Evolutionary conservation across 2,797 vertebrate genomes (phyloP).

Genomic region (Botia kubotai): DNA sequence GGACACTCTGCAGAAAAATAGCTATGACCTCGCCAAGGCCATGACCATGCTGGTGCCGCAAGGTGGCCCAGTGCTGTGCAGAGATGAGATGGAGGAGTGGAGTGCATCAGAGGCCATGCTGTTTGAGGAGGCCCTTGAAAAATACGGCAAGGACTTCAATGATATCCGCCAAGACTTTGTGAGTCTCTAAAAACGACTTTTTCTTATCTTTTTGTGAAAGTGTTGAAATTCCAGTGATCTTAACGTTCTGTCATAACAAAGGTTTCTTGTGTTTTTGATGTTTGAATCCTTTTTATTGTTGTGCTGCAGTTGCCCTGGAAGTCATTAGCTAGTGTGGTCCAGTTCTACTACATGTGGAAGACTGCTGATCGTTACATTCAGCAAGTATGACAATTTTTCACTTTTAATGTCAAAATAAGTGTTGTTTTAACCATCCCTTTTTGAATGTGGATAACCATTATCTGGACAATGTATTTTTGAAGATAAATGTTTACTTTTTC

Average conservation of each 20-base stretch:
- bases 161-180: conserved; percentile 97
- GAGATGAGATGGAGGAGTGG: conserved; percentile 98
- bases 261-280: too few species aligned
- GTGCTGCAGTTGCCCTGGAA: conserved; percentile 84
- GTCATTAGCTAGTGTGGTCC: conserved; percentile 85
- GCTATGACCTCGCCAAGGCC: conserved; percentile 90
- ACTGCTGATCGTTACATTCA: conserved; percentile 88
- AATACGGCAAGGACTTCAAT: conserved; percentile 95
- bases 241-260: too few species aligned
- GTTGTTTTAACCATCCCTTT: not conserved
- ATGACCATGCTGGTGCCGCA: conserved; percentile 95
- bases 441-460: not conserved
- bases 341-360: conserved; percentile 91
- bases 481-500: not conserved
- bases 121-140: conserved; percentile 94
- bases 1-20: conserved; percentile 92
- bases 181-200: conserved; percentile 64
- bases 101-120: conserved; percentile 95
- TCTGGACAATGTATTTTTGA: conserved; percentile 1
- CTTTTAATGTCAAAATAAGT: too few species aligned
- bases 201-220: not conserved
- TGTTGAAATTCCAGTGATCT: not conserved
- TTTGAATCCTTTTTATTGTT: not conserved
- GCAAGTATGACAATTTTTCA: conserved; percentile 71
- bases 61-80: conserved; percentile 91